Conservation (phyloP, 2,888 invertebrate genomes). For the Drosophila bunnanda region DNA sequence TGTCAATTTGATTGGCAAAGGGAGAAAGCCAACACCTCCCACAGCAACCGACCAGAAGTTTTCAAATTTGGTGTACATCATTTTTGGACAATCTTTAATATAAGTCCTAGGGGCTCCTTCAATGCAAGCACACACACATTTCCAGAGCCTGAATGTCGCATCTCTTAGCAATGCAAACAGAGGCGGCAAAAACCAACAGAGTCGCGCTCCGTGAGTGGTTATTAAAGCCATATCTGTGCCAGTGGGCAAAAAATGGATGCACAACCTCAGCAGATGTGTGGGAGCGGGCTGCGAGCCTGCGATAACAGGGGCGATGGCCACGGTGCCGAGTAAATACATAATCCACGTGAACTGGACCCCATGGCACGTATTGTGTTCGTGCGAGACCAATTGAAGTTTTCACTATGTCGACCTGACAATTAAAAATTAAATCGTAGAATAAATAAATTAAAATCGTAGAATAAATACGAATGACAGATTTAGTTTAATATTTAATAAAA, state of each 20-base stretch:
- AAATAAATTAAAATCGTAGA: background rate
- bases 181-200: conserved; percentile 58
- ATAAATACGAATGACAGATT: background rate
- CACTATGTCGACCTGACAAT: background rate
- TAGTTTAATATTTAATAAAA: background rate
- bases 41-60: background rate
- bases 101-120: background rate
- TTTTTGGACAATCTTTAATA: background rate
- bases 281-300: conserved; percentile 51
- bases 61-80: background rate
- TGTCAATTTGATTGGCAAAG: conserved; percentile 62
- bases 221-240: conserved; percentile 78
- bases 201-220: conserved; percentile 59
- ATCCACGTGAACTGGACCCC: conserved; percentile 58
- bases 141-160: conserved; percentile 17
- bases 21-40: background rate
- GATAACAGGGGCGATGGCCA: conserved; percentile 63
- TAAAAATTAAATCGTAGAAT: background rate
- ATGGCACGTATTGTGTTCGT: conserved; percentile 7
- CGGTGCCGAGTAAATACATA: conserved; percentile 69
- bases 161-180: conserved; percentile 57
- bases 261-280: conserved; percentile 37
- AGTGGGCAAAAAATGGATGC: conserved; percentile 54
- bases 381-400: conserved; percentile 1
- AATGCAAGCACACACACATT: conserved; percentile 2